Conservation (phyloP, 2,113 vertebrate species). For the Struthidea cinerea region DNA sequence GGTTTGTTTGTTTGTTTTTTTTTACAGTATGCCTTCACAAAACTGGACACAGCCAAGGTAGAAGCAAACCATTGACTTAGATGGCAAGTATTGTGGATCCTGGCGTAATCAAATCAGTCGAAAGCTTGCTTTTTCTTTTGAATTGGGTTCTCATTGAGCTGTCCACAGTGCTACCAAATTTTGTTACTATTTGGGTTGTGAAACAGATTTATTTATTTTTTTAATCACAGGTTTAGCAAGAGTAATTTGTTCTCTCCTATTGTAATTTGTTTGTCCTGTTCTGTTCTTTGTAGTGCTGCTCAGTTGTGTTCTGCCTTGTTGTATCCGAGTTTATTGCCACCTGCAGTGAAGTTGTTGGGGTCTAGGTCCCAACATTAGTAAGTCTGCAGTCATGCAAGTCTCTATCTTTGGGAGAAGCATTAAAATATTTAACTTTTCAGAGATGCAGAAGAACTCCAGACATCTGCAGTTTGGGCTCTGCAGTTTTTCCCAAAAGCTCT, state of each 20-base stretch:
- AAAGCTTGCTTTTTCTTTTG: background rate
- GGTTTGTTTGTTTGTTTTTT: background rate
- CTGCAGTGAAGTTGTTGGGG: background rate
- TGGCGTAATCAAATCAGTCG: background rate
- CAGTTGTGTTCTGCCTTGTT: background rate
- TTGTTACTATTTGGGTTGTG: background rate
- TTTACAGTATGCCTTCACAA: background rate
- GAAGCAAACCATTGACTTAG: background rate
- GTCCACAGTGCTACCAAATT: conserved; percentile 15
- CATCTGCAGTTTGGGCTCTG: background rate
- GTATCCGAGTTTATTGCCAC: background rate
- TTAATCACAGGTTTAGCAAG: background rate
- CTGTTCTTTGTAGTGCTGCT: background rate
- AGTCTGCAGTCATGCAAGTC: background rate
- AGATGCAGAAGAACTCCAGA: background rate
- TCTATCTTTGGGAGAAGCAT: background rate
- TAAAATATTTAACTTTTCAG: background rate
- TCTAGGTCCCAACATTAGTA: background rate
- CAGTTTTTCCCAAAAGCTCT: background rate
- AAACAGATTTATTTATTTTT: background rate
- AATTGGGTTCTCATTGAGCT: background rate
- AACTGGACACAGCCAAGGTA: background rate
- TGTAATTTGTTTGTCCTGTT: background rate
- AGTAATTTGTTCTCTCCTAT: background rate
- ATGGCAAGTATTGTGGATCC: background rate